Evolutionary conservation across 2,888 invertebrate species (phyloP), one percentile per base, ranked within the genome.

Genomic region (Ypsolopha sequella): DNA sequence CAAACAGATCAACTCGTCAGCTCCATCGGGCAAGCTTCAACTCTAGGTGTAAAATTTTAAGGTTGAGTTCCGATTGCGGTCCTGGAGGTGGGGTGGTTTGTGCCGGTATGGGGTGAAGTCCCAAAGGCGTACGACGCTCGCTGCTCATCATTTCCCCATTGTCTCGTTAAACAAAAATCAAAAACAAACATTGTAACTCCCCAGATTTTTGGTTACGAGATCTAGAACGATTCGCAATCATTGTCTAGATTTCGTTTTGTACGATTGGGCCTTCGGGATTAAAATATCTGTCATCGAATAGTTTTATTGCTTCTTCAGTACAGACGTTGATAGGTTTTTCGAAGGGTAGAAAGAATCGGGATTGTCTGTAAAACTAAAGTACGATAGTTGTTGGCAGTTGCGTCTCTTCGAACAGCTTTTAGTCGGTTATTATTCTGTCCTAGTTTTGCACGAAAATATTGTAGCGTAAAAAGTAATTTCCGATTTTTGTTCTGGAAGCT

Each of bases 131-230:
- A 70, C 72, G 65, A 75, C 74, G 68, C 79, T 45, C 38, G 70
- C 75, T 73, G 80, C 82, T 86, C 86, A 85, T 85, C 86, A 84
- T 85, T 84, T 84, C 85, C 86, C 86, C 80, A 86, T 86, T 86
- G 86, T 85, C 84, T 85, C 84, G 85, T 85, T 86, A 85, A 79
- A 85, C 85, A 84, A 85, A 86, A 86, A 86, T 85, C 84, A 85
- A 85, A 85, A 82, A 84, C 82, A 86, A 85, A 85, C 85, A 84
- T 76, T 76, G 75, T 45, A 51, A 59, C 70, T 67, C 68, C 66
- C 59, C 73, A 77, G 81, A 81, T 84, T 84, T 81, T 78, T 66
- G 76, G 76, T 76, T 78, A 24, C 24, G 24, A 75, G 80, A 77
- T 79, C 69, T 65, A 66, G 70, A 62, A 77, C 80, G 76, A 80